Base-by-base conservation (phyloP, 1,140 invertebrate species). In the Apis mellifera region DNA sequence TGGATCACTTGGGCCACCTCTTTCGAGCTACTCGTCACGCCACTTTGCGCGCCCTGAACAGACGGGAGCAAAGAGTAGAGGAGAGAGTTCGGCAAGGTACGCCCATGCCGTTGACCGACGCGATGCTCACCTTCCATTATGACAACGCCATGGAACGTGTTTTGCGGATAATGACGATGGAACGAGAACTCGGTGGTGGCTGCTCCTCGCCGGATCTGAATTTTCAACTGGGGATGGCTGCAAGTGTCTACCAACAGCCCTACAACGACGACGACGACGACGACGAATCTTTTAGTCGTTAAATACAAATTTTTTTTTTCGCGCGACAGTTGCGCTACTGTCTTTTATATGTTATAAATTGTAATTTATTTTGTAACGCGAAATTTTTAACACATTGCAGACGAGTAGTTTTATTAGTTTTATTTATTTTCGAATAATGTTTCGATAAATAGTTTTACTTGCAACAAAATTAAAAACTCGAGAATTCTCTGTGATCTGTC, bases 21-120 rank as follows among this genome's bases (percentile, higher is more conserved):
- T 48, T 21, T 21, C 32, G 26, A 42, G 79, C 84, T 89, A 91
- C 91, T 91, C 85, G 92, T 93, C 92, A 92, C 91, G 89, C 91
- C 90, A 93, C 91, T 93, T 92, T 89, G 76, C 82, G 60, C 83
- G 60, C 85, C 77, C 57, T 77, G 64, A 75, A 87, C 82, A 87
- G 79, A 84, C 62, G 82, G 57, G 48, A 65, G 60, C 42, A 26
- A 15, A 21, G 19, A 50, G 62, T 9, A 65, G 59, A 71, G 68
- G 54, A 74, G 64, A 59, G 62, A 75, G 78, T 60, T 69, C 62
- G 75, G n/a, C 83, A 76, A 79, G 86, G 71, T 87, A 87, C 86
- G 86, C 83, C 86, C 83, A 87, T 87, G 86, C 75, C 79, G 86
- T 87, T 87, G 78, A 85, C 86, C 86, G 71, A 78, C 78, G 72